These are phyloP conservation scores for Anhinga anhinga DNA, from an alignment of 2,113 vertebrate genomes.

Conservation along the genomic window DNA sequence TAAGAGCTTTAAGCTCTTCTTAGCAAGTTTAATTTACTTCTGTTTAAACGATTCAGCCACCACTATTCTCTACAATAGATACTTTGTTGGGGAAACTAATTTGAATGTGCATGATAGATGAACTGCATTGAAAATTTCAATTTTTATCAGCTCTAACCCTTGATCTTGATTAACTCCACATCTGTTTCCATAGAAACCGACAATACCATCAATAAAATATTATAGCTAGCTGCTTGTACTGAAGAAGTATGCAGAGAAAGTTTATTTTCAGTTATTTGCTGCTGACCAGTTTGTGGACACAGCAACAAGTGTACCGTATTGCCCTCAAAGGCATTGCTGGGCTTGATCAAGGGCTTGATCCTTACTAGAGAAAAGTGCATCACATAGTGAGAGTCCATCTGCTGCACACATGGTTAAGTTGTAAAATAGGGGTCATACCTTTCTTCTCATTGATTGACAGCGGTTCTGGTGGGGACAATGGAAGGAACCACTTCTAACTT, in stretches of 20 bases:
- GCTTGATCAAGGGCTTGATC: not conserved
- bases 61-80: conserved; percentile 18
- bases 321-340: not conserved
- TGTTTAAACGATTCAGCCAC: conserved; percentile 50
- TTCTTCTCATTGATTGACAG: not conserved
- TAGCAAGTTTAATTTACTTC: conserved; percentile 65
- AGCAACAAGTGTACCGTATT: not conserved
- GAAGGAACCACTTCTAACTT: not conserved
- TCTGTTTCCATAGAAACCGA: conserved; percentile 70
- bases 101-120: conserved; percentile 71
- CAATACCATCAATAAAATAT: conserved; percentile 64
- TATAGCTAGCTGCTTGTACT: not conserved
- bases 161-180: conserved; percentile 76
- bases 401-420: not conserved
- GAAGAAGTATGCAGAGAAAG: not conserved
- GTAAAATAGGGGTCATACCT: not conserved
- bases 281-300: not conserved
- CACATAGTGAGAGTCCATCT: not conserved
- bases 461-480: not conserved
- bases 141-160: conserved; percentile 67
- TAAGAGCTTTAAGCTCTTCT: conserved; percentile 44
- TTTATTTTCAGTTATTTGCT: not conserved
- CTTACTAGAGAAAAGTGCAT: not conserved
- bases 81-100: conserved; percentile 66
- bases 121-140: conserved; percentile 62